Evolutionary conservation across 2,113 vertebrate genomes (phyloP).

Genomic region (Pteruthius melanotis): DNA sequence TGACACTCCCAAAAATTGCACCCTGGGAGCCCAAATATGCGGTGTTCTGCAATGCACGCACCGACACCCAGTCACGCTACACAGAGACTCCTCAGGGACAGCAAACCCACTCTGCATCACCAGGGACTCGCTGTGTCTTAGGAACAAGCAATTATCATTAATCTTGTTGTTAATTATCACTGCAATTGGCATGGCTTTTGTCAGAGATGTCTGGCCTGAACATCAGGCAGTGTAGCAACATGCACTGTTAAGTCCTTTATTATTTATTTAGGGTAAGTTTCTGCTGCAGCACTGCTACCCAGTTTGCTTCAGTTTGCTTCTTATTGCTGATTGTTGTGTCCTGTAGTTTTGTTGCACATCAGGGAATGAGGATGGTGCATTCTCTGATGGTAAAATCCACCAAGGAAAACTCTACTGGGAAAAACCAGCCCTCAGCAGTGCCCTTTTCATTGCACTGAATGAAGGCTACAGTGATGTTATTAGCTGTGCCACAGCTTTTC

Average conservation of each 20-base stretch:
- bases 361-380: background rate
- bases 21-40: background rate
- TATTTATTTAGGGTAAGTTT: background rate
- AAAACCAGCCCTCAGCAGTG: fast-evolving
- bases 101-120: fast-evolving
- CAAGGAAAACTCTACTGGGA: background rate
- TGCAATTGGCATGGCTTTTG: background rate
- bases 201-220: background rate
- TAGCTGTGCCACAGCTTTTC: background rate
- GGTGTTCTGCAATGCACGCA: fast-evolving
- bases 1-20: fast-evolving
- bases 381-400: background rate
- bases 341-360: background rate
- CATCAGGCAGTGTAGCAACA: background rate
- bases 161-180: background rate
- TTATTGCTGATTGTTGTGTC: background rate
- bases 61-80: fast-evolving
- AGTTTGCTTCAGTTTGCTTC: background rate
- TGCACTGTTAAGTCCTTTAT: background rate
- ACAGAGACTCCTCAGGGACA: background rate
- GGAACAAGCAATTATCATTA: background rate
- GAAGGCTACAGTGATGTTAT: background rate
- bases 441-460: background rate
- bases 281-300: fast-evolving
- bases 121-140: background rate